Percentiles rank a stretch among this genome's conserved stretches.
Conservation (phyloP, 2,888 invertebrate genomes). For the Drosophila colorata region DNA sequence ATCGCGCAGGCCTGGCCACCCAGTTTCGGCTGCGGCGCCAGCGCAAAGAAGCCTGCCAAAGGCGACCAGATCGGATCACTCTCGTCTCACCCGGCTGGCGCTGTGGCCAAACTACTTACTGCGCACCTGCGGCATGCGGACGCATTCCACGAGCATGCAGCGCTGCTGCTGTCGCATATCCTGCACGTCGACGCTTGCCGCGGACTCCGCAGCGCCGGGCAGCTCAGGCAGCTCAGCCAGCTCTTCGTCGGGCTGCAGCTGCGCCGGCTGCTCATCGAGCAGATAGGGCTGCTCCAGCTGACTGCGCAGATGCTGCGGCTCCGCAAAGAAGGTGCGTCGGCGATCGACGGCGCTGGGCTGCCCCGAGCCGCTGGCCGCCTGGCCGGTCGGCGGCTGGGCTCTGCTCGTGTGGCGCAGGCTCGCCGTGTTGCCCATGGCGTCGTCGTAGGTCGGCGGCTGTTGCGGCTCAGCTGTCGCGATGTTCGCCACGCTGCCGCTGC, state of each 20-base stretch:
- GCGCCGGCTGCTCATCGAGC: neutral
- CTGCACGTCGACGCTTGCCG: neutral
- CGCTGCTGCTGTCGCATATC: neutral
- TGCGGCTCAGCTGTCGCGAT: neutral
- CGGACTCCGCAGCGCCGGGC: neutral
- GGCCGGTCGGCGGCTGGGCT: neutral
- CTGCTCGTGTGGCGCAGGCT: neutral
- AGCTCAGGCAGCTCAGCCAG: neutral
- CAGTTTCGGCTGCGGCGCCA: constrained; percentile 40
- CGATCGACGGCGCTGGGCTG: constrained; percentile 1
- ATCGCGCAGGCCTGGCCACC: constrained; percentile 25
- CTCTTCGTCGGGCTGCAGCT: too few species aligned
- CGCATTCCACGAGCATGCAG: neutral
- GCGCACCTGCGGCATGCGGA: constrained; percentile 25
- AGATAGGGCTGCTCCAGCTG: constrained; percentile 1
- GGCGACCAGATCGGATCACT: neutral
- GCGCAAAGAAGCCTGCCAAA: constrained; percentile 38
- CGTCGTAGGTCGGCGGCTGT: constrained; percentile 53
- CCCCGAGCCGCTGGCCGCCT: neutral
- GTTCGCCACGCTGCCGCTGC: neutral
- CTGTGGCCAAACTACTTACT: constrained; percentile 30
- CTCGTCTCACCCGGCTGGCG: too few species aligned
- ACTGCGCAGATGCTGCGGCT: constrained; percentile 31
- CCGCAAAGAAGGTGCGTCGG: constrained; percentile 21
- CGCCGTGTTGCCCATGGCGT: constrained; percentile 26